These are phyloP conservation scores for Poicephalus meyeri DNA, from an alignment of 2,113 vertebrate genomes.

Conservation along the genomic window DNA sequence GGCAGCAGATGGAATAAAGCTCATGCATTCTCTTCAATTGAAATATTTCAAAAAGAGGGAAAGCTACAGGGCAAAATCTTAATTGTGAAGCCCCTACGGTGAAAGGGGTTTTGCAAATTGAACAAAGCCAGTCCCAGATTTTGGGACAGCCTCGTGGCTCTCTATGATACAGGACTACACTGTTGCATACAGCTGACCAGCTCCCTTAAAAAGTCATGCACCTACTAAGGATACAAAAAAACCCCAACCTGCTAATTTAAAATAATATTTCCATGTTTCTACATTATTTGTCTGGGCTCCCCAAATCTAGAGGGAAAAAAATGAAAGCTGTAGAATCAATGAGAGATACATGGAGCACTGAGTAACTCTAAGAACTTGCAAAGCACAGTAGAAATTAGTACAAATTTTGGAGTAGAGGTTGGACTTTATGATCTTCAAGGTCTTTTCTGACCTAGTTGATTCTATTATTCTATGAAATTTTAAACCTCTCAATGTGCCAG, in stretches of 20 bases:
- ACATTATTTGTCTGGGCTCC: background rate
- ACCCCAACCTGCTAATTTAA: background rate
- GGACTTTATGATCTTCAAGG: background rate
- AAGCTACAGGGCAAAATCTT: background rate
- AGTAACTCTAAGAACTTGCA: background rate
- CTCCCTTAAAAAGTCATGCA: background rate
- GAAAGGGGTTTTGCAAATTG: background rate
- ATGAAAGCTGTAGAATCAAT: background rate
- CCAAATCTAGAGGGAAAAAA: background rate
- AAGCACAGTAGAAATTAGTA: background rate
- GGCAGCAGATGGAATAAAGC: background rate
- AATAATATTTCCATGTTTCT: background rate
- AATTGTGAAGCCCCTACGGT: background rate
- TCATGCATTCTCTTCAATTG: background rate
- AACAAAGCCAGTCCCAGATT: background rate
- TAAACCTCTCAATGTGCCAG: background rate
- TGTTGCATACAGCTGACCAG: background rate
- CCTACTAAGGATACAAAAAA: background rate
- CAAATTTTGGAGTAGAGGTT: background rate
- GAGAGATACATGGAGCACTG: accelerated
- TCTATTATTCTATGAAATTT: background rate
- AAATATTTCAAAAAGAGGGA: background rate
- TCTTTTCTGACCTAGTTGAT: background rate
- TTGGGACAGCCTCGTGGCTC: background rate
- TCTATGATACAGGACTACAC: background rate